Base-by-base conservation (phyloP, 2,888 invertebrate species). In the Callinectes sapidus region DNA sequence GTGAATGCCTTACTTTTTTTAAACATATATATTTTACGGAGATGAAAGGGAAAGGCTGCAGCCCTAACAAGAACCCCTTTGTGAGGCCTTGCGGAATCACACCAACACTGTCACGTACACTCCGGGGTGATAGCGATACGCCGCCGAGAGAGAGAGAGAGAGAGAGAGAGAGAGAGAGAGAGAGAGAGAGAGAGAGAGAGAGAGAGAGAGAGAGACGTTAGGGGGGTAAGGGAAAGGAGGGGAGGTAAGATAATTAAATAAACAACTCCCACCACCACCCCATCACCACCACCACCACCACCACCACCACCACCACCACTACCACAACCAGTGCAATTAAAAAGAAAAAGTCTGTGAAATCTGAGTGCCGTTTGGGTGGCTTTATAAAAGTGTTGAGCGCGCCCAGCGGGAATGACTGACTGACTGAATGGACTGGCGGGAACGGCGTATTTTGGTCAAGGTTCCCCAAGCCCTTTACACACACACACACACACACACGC, bases 1-100 rank as follows among this genome's bases (percentile, higher is more conserved):
- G 92, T 92, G 92, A 92, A 92, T 92, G 89, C 89, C 89, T 89
- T 86, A 85, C 66, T 81, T 54, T 54, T 54, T 87, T 87, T 87
- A 48, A 48, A 48, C n/a, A 35, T n/a, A 71, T 54, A n/a, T 91
- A 48, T 91, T 77, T 91, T 39, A 32, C 54, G 54, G 66, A 88
- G 87, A 77, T 71, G 91, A 91, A 87, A 92, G 61, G 54, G n/a
- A n/a, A n/a, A n/a, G n/a, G n/a, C n/a, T n/a, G n/a, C 54, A 61
- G 71, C 85, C 85, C 42, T 89, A 89, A 92, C 66, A 61, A 85
- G 81, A 85, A 23, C 88, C 88, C 55, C 61, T 18, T 81, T 32
- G 35, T 32, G 81, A 81, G 81, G 81, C 81, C 81, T 81, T 81
- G 81, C 81, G 81, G 10, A 81, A 81, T 81, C 81, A 81, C 81